Conservation (phyloP, 2,888 invertebrate species). For the Macrophya annulata region DNA sequence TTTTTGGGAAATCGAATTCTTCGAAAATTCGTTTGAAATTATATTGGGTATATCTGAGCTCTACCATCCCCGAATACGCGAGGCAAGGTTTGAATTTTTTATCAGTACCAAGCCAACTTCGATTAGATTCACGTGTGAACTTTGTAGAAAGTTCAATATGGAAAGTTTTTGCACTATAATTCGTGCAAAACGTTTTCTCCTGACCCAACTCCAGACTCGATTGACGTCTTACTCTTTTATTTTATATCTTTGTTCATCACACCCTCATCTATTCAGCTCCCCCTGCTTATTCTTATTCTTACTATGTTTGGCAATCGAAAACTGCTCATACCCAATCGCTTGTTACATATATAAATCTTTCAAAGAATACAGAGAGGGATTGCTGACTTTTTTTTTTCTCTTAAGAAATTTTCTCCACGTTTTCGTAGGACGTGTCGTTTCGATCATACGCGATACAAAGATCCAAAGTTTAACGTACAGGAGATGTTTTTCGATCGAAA, state of each 20-base stretch:
- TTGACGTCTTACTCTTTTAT: slow-evolving; percentile 25
- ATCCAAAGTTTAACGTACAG: slow-evolving; percentile 20
- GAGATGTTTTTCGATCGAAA: neutral
- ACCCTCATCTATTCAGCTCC: neutral
- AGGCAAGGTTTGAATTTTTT: slow-evolving; percentile 30
- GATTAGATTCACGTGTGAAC: slow-evolving; percentile 48
- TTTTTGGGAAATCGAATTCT: slow-evolving; percentile 17
- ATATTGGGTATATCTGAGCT: slow-evolving; percentile 38
- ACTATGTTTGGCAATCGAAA: slow-evolving; percentile 23
- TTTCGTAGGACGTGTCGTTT: neutral
- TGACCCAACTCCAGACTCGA: neutral
- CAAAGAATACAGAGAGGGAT: neutral
- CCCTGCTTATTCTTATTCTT: neutral
- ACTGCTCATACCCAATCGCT: slow-evolving; percentile 24
- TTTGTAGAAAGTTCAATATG: slow-evolving; percentile 35
- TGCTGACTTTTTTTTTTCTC: neutral
- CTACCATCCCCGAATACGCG: neutral
- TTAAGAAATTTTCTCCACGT: slow-evolving; percentile 15
- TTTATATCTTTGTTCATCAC: neutral
- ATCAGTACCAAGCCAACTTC: slow-evolving; percentile 46
- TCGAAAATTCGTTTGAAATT: slow-evolving; percentile 34
- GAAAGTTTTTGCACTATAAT: slow-evolving; percentile 43
- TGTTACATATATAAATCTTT: slow-evolving; percentile 26
- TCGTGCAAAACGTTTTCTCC: slow-evolving; percentile 45
- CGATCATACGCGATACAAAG: slow-evolving; percentile 1